A percentile compares a stretch with the other conserved stretches of the same genome.
Conservation (phyloP, 2,797 vertebrate species). For the Dryobates pubescens region DNA sequence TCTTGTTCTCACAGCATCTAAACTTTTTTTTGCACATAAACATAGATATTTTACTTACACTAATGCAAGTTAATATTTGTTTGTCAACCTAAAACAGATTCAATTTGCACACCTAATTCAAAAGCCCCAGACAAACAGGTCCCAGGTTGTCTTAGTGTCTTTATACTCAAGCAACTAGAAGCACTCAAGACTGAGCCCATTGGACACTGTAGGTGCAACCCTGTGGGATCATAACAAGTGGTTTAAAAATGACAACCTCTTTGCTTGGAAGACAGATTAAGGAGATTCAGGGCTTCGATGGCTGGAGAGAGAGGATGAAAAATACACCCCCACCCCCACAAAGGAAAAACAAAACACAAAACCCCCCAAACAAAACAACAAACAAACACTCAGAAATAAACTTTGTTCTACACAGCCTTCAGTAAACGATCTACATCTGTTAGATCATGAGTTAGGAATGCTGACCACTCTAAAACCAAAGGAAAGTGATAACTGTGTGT, state of each 20-base stretch:
- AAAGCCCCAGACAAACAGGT: neutral
- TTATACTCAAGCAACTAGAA: neutral
- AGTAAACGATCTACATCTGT: neutral
- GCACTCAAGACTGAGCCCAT: neutral
- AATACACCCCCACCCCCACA: no score
- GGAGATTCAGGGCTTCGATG: neutral
- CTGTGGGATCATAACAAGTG: rapidly evolving
- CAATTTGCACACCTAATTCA: neutral
- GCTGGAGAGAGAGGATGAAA: neutral
- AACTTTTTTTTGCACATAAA: neutral
- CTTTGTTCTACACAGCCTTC: neutral
- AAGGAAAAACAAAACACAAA: no score
- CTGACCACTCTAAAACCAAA: neutral
- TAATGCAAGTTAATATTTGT: neutral
- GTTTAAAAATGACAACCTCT: neutral
- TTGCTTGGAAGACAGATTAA: neutral
- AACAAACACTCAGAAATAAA: neutral
- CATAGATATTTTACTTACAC: neutral
- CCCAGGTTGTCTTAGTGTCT: neutral
- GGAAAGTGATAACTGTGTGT: rapidly evolving
- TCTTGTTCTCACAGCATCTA: neutral
- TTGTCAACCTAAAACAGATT: neutral
- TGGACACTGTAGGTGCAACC: neutral
- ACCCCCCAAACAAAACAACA: no score
- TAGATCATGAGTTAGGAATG: neutral